A percentile compares a stretch with the other conserved stretches of the same genome.
These are phyloP conservation scores for Caerostris extrusa DNA, from an alignment of 1,140 invertebrate genomes.

Conservation along the genomic window DNA sequence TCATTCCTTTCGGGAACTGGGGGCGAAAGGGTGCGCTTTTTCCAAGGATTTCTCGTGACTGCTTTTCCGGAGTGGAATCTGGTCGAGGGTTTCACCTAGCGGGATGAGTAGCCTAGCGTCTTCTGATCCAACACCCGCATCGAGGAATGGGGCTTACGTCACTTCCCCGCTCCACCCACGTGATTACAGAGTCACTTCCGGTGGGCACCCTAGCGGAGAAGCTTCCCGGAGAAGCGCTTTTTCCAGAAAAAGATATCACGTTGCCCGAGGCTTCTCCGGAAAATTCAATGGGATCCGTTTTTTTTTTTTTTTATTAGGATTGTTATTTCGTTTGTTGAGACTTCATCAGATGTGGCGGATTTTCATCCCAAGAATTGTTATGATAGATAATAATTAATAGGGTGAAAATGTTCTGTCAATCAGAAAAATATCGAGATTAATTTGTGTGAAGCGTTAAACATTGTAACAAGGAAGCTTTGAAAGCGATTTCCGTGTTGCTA, in stretches of 20 bases:
- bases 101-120: slow-evolving; percentile 37
- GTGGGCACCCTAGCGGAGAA: slow-evolving; percentile 19
- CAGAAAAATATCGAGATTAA: too few species aligned
- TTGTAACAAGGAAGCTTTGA: too few species aligned
- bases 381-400: too few species aligned
- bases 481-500: too few species aligned
- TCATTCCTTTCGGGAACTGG: not conserved
- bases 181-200: slow-evolving; percentile 48
- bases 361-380: too few species aligned
- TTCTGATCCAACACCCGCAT: slow-evolving; percentile 66
- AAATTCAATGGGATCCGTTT: too few species aligned
- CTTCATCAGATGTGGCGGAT: too few species aligned
- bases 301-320: too few species aligned
- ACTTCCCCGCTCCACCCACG: slow-evolving; percentile 39
- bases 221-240: not conserved
- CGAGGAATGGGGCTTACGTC: slow-evolving; percentile 39
- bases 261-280: too few species aligned
- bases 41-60: not conserved
- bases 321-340: too few species aligned
- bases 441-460: too few species aligned
- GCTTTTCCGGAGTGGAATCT: not conserved
- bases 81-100: slow-evolving; percentile 28
- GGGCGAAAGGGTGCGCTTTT: not conserved
- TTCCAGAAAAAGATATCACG: not conserved
- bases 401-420: too few species aligned